phyloP scores from a whole-genome alignment of 2,113 vertebrate species.

The Rattus rattus region DNA sequence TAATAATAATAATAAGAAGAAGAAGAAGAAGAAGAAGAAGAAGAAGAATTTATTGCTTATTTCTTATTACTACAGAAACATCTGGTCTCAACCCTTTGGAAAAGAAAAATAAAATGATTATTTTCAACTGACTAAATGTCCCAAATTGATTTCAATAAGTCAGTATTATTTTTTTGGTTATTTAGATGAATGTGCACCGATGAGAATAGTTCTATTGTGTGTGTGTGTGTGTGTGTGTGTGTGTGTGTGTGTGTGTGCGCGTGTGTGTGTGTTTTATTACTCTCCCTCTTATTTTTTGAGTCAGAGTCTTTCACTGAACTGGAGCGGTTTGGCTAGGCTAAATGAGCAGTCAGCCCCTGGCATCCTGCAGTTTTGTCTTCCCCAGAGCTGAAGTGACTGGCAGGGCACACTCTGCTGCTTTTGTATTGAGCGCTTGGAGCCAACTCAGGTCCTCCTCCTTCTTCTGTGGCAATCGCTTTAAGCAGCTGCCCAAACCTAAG shows the following conservation, averaged over 20 bases:
- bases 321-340: not conserved
- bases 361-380: not conserved
- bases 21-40: not conserved
- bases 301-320: not conserved
- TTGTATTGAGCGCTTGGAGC: not conserved
- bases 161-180: not conserved
- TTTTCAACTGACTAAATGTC: conserved; percentile 24
- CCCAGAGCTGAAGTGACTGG: too few relatives aligned
- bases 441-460: not conserved
- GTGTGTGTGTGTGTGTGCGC: not conserved
- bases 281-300: not conserved
- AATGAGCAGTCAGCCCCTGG: not conserved
- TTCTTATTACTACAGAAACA: not conserved
- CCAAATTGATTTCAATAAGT: conserved; percentile 47
- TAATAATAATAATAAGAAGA: not conserved
- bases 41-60: not conserved
- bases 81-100: not conserved
- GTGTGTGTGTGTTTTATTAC: not conserved
- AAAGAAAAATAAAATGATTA: conserved; percentile 59
- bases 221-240: not conserved
- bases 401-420: too few relatives aligned
- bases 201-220: not conserved
- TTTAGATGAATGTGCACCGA: not conserved
- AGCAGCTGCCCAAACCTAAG: not conserved
- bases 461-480: not conserved